Evolutionary conservation across 2,113 vertebrate species (phyloP).

Genomic region (Sinocyclocheilus maitianheensis): DNA sequence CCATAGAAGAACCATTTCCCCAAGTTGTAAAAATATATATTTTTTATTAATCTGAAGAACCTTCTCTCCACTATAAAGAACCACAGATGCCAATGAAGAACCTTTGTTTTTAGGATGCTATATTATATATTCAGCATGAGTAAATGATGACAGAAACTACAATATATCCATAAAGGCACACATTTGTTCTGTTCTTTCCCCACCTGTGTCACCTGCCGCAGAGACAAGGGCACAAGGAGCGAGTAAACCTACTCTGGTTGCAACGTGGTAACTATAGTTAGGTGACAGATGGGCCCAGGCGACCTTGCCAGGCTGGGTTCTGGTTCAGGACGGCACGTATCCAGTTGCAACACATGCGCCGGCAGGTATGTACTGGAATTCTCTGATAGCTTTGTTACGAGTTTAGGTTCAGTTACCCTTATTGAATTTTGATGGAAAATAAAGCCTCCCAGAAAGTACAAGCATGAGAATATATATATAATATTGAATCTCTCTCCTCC

Average conservation of each 20-base stretch:
- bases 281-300: conserved; percentile 45
- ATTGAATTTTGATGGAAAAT: background rate
- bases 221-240: conserved; percentile 7
- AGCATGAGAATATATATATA: background rate
- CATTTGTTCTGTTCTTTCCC: background rate
- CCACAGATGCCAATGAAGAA: no score
- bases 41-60: no score
- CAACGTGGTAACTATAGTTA: conserved; percentile 27
- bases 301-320: conserved; percentile 41
- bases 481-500: background rate
- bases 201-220: background rate
- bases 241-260: conserved; percentile 8
- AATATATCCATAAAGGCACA: background rate
- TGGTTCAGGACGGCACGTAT: background rate
- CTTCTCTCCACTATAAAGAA: no score
- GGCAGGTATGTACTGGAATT: conserved; percentile 28
- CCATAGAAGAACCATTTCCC: no score
- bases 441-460: background rate
- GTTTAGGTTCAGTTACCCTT: background rate
- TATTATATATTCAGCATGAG: no score
- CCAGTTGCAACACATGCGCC: conserved; percentile 31
- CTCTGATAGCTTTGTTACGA: background rate
- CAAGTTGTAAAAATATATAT: no score
- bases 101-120: no score
- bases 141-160: no score